These are phyloP conservation scores for Dendroctonus valens DNA, from an alignment of 1,140 invertebrate genomes.

Conservation along the genomic window DNA sequence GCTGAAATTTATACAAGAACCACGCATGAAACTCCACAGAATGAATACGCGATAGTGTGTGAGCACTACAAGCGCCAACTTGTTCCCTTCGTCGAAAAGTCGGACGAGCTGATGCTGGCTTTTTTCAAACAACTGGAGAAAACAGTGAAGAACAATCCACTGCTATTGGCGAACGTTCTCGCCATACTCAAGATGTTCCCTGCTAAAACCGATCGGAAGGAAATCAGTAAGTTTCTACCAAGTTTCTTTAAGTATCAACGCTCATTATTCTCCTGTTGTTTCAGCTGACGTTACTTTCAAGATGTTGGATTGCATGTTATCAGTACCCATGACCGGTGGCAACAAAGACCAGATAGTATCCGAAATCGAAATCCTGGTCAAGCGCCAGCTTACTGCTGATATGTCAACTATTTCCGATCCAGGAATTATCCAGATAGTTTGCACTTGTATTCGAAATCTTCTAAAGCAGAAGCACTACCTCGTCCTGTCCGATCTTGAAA, in stretches of 20 bases:
- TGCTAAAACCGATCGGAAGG: conserved; percentile 5
- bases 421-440: conserved; percentile 22
- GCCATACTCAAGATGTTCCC: conserved; percentile 9
- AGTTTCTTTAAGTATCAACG: too few relatives aligned
- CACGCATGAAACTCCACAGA: conserved; percentile 6
- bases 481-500: conserved; percentile 8
- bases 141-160: conserved; percentile 31
- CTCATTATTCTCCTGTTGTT: conserved; percentile 1
- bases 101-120: conserved; percentile 8
- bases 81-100: conserved; percentile 15
- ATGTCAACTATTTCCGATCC: too few relatives aligned
- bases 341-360: background rate
- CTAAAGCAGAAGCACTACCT: conserved; percentile 22
- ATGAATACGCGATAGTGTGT: conserved; percentile 7
- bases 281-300: conserved; percentile 15
- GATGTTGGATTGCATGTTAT: conserved; percentile 5
- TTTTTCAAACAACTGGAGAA: conserved; percentile 30
- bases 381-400: too few relatives aligned
- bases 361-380: background rate
- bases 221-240: conserved; percentile 18
- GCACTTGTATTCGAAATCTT: conserved; percentile 28
- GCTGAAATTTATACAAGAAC: background rate
- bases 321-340: background rate
- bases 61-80: conserved; percentile 7
- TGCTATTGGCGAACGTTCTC: conserved; percentile 23